phyloP scores from a whole-genome alignment of 2,113 vertebrate species.

The Corvus cornix region DNA sequence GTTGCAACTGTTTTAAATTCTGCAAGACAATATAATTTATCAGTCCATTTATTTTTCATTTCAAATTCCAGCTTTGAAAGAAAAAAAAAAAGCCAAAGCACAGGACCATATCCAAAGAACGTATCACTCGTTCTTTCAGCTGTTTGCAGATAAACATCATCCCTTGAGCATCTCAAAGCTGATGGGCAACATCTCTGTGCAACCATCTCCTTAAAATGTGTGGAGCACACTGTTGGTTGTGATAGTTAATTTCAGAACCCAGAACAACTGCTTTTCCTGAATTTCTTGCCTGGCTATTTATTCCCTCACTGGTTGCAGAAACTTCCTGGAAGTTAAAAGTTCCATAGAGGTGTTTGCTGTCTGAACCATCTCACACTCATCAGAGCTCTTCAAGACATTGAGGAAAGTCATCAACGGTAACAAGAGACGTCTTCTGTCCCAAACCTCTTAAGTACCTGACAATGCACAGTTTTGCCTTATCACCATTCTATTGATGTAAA shows the following conservation, averaged over 20 bases:
- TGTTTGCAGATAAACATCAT: background rate
- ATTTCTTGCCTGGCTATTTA: background rate
- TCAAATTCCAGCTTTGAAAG: background rate
- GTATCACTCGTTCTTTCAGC: background rate
- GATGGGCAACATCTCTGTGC: background rate
- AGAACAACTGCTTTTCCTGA: background rate
- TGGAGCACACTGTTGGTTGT: background rate
- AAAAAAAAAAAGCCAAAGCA: background rate
- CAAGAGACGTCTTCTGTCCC: background rate
- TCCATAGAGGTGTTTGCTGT: background rate
- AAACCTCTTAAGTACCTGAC: background rate
- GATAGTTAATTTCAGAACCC: background rate
- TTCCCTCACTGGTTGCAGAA: background rate
- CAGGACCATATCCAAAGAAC: background rate
- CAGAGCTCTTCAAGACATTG: background rate
- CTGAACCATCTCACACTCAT: background rate
- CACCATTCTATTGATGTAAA: background rate
- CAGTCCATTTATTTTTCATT: constrained; percentile 22
- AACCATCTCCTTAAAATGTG: background rate
- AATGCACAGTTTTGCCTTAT: background rate
- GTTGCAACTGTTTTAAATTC: constrained; percentile 13
- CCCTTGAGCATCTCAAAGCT: background rate
- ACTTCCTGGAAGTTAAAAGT: background rate
- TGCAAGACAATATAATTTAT: background rate
- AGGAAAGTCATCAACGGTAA: background rate